Evolutionary conservation across 2,888 invertebrate genomes (phyloP).

Genomic region (Plagiodera versicolora): DNA sequence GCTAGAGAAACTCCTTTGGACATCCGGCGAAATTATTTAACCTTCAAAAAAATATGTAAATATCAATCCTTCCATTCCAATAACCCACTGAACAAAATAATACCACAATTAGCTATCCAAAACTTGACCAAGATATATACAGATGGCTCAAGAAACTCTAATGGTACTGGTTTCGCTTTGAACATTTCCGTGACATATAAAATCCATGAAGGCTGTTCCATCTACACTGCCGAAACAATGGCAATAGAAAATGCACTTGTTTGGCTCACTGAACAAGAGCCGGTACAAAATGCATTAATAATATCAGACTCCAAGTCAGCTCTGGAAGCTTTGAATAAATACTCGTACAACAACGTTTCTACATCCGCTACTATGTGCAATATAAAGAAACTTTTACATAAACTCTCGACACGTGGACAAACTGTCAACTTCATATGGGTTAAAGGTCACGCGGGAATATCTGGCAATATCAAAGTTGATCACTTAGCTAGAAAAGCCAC

Average conservation of each 20-base stretch:
- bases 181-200: slow-evolving; percentile 1
- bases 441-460: neutral
- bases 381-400: neutral
- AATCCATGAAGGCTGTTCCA: neutral
- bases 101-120: neutral
- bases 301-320: neutral
- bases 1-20: slow-evolving; percentile 4
- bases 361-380: neutral
- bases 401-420: neutral
- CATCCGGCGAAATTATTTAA: neutral
- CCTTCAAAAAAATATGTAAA: slow-evolving; percentile 3
- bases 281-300: too few species aligned
- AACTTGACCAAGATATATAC: neutral
- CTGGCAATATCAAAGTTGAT: slow-evolving; percentile 1
- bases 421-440: neutral
- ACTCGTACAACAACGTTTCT: neutral
- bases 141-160: slow-evolving; percentile 2
- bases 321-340: neutral
- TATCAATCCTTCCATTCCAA: neutral
- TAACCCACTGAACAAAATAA: neutral
- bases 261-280: too few species aligned
- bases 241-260: slow-evolving; percentile 2
- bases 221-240: slow-evolving; percentile 5
- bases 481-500: neutral
- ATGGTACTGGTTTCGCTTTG: neutral